These are phyloP conservation scores for Ardeotis arabs DNA, from an alignment of 2,113 vertebrate species.

Conservation along the genomic window DNA sequence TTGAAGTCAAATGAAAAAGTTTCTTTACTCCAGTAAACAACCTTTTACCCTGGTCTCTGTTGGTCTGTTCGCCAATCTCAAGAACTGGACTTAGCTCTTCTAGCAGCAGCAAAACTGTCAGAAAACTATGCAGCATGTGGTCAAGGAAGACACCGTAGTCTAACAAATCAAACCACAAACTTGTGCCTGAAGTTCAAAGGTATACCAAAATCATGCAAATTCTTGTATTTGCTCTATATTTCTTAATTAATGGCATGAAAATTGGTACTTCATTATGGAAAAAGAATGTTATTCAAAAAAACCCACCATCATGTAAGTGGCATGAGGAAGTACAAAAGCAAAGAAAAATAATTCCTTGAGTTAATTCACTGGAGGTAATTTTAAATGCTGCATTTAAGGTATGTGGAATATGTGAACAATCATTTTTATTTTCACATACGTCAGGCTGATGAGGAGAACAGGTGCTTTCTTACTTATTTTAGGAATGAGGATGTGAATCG, in stretches of 20 bases:
- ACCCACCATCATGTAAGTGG: not conserved
- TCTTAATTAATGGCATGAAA: slow-evolving; percentile 38
- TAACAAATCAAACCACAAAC: not conserved
- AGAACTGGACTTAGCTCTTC: not conserved
- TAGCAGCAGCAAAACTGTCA: slow-evolving; percentile 24
- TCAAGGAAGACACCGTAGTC: not conserved
- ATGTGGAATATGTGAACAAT: slow-evolving; percentile 28
- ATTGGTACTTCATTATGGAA: slow-evolving; percentile 3
- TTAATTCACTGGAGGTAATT: slow-evolving; percentile 51
- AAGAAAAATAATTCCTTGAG: slow-evolving; percentile 59
- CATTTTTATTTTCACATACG: not conserved
- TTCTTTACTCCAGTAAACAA: not conserved
- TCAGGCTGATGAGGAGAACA: slow-evolving; percentile 31
- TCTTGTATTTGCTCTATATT: slow-evolving; percentile 10
- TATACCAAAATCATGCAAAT: not conserved
- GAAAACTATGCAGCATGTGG: not conserved
- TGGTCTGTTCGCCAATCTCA: slow-evolving; percentile 22
- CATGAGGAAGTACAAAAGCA: slow-evolving; percentile 42
- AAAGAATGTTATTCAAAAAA: slow-evolving; percentile 50
- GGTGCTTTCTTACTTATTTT: slow-evolving; percentile 46
- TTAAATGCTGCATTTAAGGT: slow-evolving; percentile 24
- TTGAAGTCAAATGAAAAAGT: not conserved
- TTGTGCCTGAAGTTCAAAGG: slow-evolving; percentile 5
- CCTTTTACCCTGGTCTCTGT: slow-evolving; percentile 11
- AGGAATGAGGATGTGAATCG: not conserved